A percentile compares a stretch with the other conserved stretches of the same genome.
phyloP scores from a whole-genome alignment of 2,113 vertebrate genomes.

The Chloropsis cyanopogon region DNA sequence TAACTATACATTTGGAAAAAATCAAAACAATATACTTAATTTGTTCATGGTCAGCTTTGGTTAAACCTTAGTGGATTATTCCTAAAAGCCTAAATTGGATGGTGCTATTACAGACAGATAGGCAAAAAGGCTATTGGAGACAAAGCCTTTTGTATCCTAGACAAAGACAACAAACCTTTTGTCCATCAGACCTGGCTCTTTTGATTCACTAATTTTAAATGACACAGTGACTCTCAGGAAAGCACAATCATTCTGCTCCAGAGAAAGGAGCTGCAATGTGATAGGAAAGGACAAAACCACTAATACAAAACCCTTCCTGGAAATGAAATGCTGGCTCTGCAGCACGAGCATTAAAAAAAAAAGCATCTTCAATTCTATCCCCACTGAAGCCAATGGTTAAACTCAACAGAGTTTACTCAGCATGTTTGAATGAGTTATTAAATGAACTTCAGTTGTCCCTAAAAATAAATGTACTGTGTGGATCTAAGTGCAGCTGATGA shows the following conservation, averaged over 20 bases:
- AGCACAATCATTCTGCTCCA: background rate
- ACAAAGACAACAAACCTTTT: slow-evolving; percentile 29
- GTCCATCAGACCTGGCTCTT: background rate
- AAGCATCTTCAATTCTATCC: background rate
- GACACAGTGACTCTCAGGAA: background rate
- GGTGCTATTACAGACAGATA: background rate
- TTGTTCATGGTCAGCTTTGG: slow-evolving; percentile 6
- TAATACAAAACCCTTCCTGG: slow-evolving; percentile 25
- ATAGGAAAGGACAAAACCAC: background rate
- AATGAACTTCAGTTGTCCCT: slow-evolving; percentile 14
- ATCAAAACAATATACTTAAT: slow-evolving; percentile 33
- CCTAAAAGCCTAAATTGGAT: background rate
- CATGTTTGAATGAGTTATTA: slow-evolving; percentile 45
- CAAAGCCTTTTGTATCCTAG: background rate
- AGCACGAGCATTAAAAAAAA: background rate
- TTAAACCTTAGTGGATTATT: slow-evolving; percentile 12
- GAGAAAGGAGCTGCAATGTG: background rate
- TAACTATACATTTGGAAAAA: slow-evolving; percentile 29
- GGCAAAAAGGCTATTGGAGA: background rate
- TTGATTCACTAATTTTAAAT: slow-evolving; percentile 30
- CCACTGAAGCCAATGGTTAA: slow-evolving; percentile 24
- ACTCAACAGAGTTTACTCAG: slow-evolving; percentile 53
- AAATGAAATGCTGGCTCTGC: background rate
- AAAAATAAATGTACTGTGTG: slow-evolving; percentile 22
- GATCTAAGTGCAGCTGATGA: slow-evolving; percentile 4